Evolutionary conservation across 2,888 invertebrate genomes (phyloP).

Genomic region (Pyrrhosoma nymphula): DNA sequence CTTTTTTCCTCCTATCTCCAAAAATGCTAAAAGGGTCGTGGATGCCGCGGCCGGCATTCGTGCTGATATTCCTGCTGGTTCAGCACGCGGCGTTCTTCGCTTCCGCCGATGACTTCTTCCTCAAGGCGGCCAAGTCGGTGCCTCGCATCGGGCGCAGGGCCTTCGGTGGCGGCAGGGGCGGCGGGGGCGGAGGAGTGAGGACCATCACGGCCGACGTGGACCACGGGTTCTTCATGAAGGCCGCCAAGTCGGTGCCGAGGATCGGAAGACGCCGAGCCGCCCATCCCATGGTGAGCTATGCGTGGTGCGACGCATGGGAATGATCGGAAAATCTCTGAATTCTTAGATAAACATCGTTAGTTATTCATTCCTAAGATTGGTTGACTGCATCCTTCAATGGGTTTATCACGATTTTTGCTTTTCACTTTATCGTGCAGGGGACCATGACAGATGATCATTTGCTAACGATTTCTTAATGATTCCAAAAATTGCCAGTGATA

Average conservation of each 20-base stretch:
- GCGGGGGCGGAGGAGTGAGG: neutral
- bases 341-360: too few relatives aligned
- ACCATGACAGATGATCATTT: too few relatives aligned
- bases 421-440: too few relatives aligned
- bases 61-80: slow-evolving; percentile 54
- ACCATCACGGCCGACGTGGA: slow-evolving; percentile 54
- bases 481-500: too few relatives aligned
- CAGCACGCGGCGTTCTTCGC: slow-evolving; percentile 41
- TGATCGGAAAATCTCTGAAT: too few relatives aligned
- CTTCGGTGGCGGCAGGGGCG: slow-evolving; percentile 69
- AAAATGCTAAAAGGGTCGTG: neutral
- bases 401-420: too few relatives aligned
- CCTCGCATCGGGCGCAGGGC: slow-evolving; percentile 78
- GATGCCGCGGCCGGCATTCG: slow-evolving; percentile 16
- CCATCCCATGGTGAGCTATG: neutral
- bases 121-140: slow-evolving; percentile 79
- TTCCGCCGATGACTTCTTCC: slow-evolving; percentile 75
- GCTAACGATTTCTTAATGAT: too few relatives aligned
- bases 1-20: too few relatives aligned
- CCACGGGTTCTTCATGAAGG: slow-evolving; percentile 61
- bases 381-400: too few relatives aligned
- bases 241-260: slow-evolving; percentile 58
- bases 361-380: too few relatives aligned
- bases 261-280: slow-evolving; percentile 24
- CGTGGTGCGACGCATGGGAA: too few relatives aligned